phyloP scores from a whole-genome alignment of 2,888 invertebrate genomes.

The Acleris laterana region DNA sequence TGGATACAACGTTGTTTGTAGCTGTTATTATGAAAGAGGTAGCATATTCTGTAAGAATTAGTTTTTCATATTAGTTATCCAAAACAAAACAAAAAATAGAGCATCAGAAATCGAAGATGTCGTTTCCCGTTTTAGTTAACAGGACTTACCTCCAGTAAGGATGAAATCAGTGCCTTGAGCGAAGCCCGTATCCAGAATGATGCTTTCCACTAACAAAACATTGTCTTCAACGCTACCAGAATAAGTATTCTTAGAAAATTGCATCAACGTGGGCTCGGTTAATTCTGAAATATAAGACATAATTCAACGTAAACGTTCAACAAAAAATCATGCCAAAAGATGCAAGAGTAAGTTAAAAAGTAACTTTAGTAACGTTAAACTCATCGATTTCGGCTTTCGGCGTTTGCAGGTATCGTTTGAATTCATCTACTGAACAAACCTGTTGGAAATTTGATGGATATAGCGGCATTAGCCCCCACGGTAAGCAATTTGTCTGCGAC shows the following conservation, averaged over 20 bases:
- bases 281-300: slow-evolving; percentile 56
- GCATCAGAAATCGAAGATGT: not conserved
- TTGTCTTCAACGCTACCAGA: slow-evolving; percentile 52
- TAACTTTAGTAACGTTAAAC: no score
- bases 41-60: slow-evolving; percentile 52
- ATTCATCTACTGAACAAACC: slow-evolving; percentile 44
- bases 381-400: no score
- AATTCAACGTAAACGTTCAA: not conserved
- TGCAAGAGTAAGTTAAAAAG: no score
- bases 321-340: no score
- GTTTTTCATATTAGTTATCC: not conserved
- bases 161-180: slow-evolving; percentile 50
- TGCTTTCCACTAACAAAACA: slow-evolving; percentile 48
- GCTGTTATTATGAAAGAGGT: slow-evolving; percentile 48
- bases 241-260: slow-evolving; percentile 60
- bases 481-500: slow-evolving; percentile 59
- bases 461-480: slow-evolving; percentile 58
- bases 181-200: slow-evolving; percentile 58
- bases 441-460: slow-evolving; percentile 55
- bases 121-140: not conserved
- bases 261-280: slow-evolving; percentile 55
- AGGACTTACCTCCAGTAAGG: slow-evolving; percentile 56
- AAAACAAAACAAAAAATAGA: not conserved
- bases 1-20: slow-evolving; percentile 45
- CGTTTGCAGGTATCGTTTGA: not conserved